Evolutionary conservation across 1,140 invertebrate species (phyloP).

Genomic region (Trinorchestia longiramus): DNA sequence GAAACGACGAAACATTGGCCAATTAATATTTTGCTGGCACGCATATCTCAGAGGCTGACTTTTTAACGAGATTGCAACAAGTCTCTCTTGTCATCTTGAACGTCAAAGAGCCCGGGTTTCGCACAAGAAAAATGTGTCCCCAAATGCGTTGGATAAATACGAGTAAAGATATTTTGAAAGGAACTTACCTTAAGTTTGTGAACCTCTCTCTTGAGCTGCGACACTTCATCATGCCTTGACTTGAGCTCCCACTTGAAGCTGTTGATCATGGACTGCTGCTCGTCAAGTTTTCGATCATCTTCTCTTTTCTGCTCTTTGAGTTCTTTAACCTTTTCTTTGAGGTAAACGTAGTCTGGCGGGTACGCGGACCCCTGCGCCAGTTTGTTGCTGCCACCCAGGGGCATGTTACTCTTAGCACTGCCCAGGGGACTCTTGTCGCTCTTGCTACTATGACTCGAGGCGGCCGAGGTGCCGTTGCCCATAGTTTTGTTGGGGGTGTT

Average conservation of each 20-base stretch:
- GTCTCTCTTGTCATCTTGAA: neutral
- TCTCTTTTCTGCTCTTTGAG: slow-evolving; percentile 23
- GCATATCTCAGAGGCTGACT: neutral
- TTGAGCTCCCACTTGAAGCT: slow-evolving; percentile 19
- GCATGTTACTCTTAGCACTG: slow-evolving; percentile 18
- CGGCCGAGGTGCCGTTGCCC: slow-evolving; percentile 42
- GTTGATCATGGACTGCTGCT: slow-evolving; percentile 43
- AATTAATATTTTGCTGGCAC: neutral
- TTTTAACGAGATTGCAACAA: neutral
- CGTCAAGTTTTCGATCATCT: slow-evolving; percentile 37
- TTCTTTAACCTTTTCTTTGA: slow-evolving; percentile 46
- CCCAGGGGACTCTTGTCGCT: slow-evolving; percentile 32
- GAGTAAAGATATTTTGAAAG: neutral
- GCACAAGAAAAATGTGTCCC: neutral
- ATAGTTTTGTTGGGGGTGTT: slow-evolving; percentile 16
- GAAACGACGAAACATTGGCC: neutral
- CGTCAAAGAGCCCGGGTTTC: neutral
- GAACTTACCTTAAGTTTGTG: slow-evolving; percentile 37
- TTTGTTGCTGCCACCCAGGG: slow-evolving; percentile 35
- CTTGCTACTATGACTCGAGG: slow-evolving; percentile 35
- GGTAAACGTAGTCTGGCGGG: slow-evolving; percentile 27
- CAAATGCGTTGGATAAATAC: neutral
- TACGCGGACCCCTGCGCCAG: slow-evolving; percentile 32
- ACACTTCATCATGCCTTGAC: slow-evolving; percentile 35
- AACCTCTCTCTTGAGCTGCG: slow-evolving; percentile 37